Evolutionary conservation across 2,888 invertebrate species (phyloP).

Genomic region (Byasa hedistus): DNA sequence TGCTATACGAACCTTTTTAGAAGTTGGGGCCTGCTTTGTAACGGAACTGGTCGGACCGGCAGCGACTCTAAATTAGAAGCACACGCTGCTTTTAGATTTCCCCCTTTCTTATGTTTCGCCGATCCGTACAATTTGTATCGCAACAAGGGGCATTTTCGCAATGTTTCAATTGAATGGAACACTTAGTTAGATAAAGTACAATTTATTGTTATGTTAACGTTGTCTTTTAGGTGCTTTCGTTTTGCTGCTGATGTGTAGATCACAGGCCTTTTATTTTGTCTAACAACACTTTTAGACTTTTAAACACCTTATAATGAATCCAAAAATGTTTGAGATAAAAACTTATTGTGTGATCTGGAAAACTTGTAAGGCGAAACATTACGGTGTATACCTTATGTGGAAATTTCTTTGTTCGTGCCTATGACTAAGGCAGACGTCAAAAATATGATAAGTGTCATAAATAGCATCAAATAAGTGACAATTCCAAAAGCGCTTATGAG

Average conservation of each 20-base stretch:
- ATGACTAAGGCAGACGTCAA: constrained; percentile 28
- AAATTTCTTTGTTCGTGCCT: constrained; percentile 20
- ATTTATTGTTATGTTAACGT: constrained; percentile 48
- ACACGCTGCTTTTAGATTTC: constrained; percentile 54
- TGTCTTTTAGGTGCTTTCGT: constrained; percentile 35
- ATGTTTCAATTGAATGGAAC: constrained; percentile 65
- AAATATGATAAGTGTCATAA: constrained; percentile 29
- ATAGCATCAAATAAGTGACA: constrained; percentile 21
- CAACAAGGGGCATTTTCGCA: constrained; percentile 67
- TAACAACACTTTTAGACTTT: not conserved
- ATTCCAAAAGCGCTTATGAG: constrained; percentile 28
- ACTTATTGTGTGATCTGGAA: not conserved
- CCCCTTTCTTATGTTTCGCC: constrained; percentile 59
- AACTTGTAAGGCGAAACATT: not conserved
- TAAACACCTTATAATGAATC: not conserved
- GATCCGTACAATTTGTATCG: constrained; percentile 62
- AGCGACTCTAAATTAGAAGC: constrained; percentile 58
- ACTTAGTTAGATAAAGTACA: constrained; percentile 47
- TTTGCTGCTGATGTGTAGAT: constrained; percentile 36
- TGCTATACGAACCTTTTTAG: constrained; percentile 51
- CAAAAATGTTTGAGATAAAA: not conserved
- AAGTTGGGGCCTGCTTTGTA: constrained; percentile 52
- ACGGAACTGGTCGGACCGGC: constrained; percentile 59
- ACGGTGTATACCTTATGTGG: constrained; percentile 8
- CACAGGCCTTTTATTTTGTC: constrained; percentile 34